phyloP scores from a whole-genome alignment of 2,888 invertebrate genomes.

The Pasiphila rectangulata region DNA sequence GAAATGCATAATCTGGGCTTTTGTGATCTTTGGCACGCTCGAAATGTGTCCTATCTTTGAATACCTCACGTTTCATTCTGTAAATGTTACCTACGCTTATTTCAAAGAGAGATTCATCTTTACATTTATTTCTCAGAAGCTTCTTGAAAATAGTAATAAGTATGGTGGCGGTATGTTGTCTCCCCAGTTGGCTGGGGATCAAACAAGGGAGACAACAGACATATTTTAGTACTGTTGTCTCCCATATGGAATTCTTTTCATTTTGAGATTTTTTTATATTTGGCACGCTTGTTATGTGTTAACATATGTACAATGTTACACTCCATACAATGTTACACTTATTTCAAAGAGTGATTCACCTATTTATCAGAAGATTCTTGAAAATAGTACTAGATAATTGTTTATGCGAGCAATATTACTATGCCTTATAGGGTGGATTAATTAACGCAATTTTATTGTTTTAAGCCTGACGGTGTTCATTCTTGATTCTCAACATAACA shows the following conservation, averaged over 20 bases:
- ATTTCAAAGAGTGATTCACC: slow-evolving; percentile 3
- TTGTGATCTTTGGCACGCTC: slow-evolving; percentile 52
- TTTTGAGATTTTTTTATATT: no score
- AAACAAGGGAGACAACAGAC: no score
- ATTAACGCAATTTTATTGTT: slow-evolving; percentile 44
- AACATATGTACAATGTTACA: no score
- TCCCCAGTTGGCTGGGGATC: no score
- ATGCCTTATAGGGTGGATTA: slow-evolving; percentile 18
- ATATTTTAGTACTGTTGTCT: no score
- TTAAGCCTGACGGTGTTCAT: slow-evolving; percentile 32
- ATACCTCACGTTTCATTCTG: slow-evolving; percentile 15
- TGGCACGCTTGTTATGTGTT: no score
- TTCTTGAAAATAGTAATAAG: not conserved
- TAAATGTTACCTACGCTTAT: slow-evolving; percentile 3
- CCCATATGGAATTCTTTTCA: no score
- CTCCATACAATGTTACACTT: no score
- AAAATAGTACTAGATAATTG: not conserved
- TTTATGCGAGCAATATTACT: slow-evolving; percentile 1
- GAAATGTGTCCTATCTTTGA: slow-evolving; percentile 38
- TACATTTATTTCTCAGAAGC: not conserved
- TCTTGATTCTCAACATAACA: slow-evolving; percentile 34
- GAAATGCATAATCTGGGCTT: slow-evolving; percentile 53
- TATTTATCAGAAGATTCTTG: not conserved
- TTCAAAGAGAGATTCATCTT: not conserved
- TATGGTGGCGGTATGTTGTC: no score